Evolutionary conservation across 2,888 invertebrate genomes (phyloP).

Genomic region (Lithophane socia): DNA sequence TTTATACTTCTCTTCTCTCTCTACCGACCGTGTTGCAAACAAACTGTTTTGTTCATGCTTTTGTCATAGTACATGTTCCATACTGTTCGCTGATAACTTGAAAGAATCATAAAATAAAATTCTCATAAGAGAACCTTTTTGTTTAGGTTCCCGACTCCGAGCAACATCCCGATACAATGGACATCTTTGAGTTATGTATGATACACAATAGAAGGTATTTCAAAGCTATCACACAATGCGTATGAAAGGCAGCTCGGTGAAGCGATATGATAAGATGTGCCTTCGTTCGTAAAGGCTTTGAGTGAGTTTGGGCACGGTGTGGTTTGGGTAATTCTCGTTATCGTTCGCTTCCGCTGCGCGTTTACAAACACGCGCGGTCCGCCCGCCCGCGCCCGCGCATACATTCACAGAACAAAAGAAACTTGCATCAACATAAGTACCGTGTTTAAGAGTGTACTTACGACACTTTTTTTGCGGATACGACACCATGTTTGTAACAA

Average conservation of each 20-base stretch:
- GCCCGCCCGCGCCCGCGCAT: conserved; percentile 13
- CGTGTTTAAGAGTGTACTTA: conserved; percentile 8
- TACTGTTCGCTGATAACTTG: conserved; percentile 14
- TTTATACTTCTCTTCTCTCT: not conserved
- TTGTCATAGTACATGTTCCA: not conserved
- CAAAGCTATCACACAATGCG: conserved; percentile 43
- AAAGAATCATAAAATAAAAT: conserved; percentile 41
- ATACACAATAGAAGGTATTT: conserved; percentile 49
- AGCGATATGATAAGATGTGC: conserved; percentile 26
- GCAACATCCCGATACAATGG: conserved; percentile 39
- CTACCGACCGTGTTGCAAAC: not conserved
- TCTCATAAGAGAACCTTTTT: conserved; percentile 36
- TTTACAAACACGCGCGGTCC: conserved; percentile 54
- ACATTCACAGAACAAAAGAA: conserved; percentile 51
- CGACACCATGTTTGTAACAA: conserved; percentile 47
- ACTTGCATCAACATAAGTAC: conserved; percentile 28
- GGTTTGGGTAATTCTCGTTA: conserved; percentile 37
- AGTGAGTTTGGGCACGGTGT: conserved; percentile 10
- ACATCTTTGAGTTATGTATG: conserved; percentile 29
- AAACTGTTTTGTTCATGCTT: conserved; percentile 14
- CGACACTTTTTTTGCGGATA: conserved; percentile 41
- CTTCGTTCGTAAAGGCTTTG: conserved; percentile 13
- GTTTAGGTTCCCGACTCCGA: conserved; percentile 31
- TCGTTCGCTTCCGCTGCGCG: conserved; percentile 59
- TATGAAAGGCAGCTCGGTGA: conserved; percentile 20